Base-by-base conservation (phyloP, 2,888 invertebrate genomes). In the Achlya flavicornis region DNA sequence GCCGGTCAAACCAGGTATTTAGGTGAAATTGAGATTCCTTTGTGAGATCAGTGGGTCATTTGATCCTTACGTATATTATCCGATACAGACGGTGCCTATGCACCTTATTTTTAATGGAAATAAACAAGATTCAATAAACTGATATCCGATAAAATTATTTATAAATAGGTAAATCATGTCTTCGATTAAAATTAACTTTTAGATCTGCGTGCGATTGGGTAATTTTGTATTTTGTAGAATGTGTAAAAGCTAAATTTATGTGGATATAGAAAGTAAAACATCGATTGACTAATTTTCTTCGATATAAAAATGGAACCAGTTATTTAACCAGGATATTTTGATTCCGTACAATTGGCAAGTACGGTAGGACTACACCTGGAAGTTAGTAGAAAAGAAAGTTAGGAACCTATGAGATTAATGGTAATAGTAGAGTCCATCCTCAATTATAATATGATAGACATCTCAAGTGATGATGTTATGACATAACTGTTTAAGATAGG, bases 1-100 rank as follows among this genome's bases (percentile, higher is more conserved):
- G 80, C 78, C 79, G 84, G 85, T 85, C 80, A 84, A 79, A 19
- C 75, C 72, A 66, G 81, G 84, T 82, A 86, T 88, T 87, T 84
- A 79, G 82, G 81, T 80, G 84, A 84, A 80, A 84, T 80, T 71
- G 74, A 83, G 70, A 78, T 82, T 79, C 76, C 75, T 80, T 82
- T 79, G 77, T 73, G 66, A 73, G 66, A 73, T 66, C 65, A 73
- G 62, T 70, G 66, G 67, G 65, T 64, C 62, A 63, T 71, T 11
- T 38, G 33, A 16, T 35, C 35, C 14, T 58, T 35, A 19, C 1
- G 7, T 61, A 48, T 16, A 26, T 57, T 4, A 12, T 19, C 11
- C 11, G 41, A 41, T 41, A 11, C 11, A 41, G 41, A 3, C n/a
- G n/a, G n/a, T n/a, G n/a, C n/a, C n/a, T 35, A 35, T 41, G 38